phyloP scores from a whole-genome alignment of 2,797 vertebrate genomes.

The Paratrypauchen microcephalus region DNA sequence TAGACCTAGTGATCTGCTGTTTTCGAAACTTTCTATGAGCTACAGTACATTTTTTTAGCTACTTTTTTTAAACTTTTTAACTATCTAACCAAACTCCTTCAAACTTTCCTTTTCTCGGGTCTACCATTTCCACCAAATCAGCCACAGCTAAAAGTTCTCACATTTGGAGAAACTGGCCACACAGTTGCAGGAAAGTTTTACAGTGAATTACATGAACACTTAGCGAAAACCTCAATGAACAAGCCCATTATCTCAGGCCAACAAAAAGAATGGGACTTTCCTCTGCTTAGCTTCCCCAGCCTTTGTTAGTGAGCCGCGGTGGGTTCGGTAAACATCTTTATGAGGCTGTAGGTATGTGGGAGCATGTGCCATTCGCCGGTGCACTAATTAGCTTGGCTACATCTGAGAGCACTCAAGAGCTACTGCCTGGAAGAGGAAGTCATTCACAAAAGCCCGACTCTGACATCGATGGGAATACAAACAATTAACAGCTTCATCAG shows the following conservation, averaged over 20 bases:
- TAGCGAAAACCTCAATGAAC: constrained; percentile 66
- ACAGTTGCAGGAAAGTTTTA: constrained; percentile 59
- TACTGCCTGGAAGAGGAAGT: constrained; percentile 54
- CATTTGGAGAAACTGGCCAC: constrained; percentile 55
- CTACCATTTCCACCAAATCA: constrained; percentile 41
- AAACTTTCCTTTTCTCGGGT: constrained; percentile 35
- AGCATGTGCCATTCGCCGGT: constrained; percentile 68
- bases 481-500: constrained; percentile 6
- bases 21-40: too few relatives aligned
- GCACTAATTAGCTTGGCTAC: constrained; percentile 74
- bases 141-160: constrained; percentile 52
- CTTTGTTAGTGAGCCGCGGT: constrained; percentile 64
- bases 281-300: constrained; percentile 55
- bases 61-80: too few relatives aligned
- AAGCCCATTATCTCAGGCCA: constrained; percentile 45
- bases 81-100: background rate
- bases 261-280: constrained; percentile 53
- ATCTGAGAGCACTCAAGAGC: constrained; percentile 75
- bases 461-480: constrained; percentile 7
- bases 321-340: constrained; percentile 75
- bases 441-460: constrained; percentile 41
- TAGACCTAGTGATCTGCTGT: too few relatives aligned
- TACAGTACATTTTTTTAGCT: too few relatives aligned
- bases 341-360: constrained; percentile 63
- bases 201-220: constrained; percentile 58